Evolutionary conservation across 1,140 invertebrate genomes (phyloP).

Genomic region (Brachionus rubens): DNA sequence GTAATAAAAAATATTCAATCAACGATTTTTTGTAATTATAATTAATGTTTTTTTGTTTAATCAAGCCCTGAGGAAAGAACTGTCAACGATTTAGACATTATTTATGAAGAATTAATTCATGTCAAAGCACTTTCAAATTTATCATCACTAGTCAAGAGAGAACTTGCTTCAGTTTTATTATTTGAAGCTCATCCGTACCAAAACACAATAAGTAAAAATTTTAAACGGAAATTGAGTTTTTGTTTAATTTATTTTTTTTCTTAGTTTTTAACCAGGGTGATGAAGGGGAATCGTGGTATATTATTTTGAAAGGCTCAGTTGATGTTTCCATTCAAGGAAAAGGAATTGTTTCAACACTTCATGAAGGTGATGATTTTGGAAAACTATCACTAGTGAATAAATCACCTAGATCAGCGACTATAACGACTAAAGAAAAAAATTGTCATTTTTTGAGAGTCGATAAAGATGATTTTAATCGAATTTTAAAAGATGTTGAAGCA

Average conservation of each 20-base stretch:
- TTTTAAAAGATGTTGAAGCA: slow-evolving; percentile 77
- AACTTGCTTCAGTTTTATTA: slow-evolving; percentile 74
- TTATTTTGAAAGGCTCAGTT: slow-evolving; percentile 77
- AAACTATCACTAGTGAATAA: slow-evolving; percentile 83
- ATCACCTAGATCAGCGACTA: slow-evolving; percentile 79
- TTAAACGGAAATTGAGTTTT: background rate
- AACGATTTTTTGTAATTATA: slow-evolving; percentile 1
- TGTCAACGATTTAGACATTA: slow-evolving; percentile 74
- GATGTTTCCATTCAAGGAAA: slow-evolving; percentile 82
- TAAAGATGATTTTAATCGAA: slow-evolving; percentile 82
- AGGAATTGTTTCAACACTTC: slow-evolving; percentile 75
- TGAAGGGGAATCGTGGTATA: slow-evolving; percentile 83
- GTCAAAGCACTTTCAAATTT: slow-evolving; percentile 77
- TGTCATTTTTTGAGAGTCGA: slow-evolving; percentile 80
- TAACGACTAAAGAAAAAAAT: slow-evolving; percentile 76
- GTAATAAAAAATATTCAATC: slow-evolving; percentile 65
- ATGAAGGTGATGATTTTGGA: slow-evolving; percentile 83
- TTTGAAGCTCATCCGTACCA: slow-evolving; percentile 80
- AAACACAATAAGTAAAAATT: slow-evolving; percentile 61
- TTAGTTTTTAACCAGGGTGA: slow-evolving; percentile 84
- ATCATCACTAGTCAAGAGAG: slow-evolving; percentile 77
- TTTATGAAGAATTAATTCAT: slow-evolving; percentile 78
- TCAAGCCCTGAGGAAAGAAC: slow-evolving; percentile 71
- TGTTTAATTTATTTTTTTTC: slow-evolving; percentile 42
- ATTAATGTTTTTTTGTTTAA: slow-evolving; percentile 49